Evolutionary conservation across 1,140 invertebrate species (phyloP).

Genomic region (Acromyrmex echinatior): DNA sequence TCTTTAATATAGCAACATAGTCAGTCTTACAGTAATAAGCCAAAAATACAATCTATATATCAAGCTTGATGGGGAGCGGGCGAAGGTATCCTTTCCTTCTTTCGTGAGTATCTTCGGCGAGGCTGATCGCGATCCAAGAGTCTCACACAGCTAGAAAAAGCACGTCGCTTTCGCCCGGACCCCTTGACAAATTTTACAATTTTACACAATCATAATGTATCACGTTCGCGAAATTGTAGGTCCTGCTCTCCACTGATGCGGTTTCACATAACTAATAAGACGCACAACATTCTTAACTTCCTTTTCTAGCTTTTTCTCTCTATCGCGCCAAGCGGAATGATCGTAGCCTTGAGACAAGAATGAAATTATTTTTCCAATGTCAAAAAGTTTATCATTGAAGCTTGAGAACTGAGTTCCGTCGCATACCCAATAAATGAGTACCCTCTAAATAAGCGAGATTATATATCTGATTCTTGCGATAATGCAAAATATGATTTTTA

Average conservation of each 20-base stretch:
- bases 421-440: not conserved
- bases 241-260: slow-evolving; percentile 55
- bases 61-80: slow-evolving; percentile 80
- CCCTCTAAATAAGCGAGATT: not conserved
- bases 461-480: not conserved
- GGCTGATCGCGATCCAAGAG: not conserved
- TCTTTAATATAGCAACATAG: slow-evolving; percentile 87
- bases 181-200: slow-evolving; percentile 83
- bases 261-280: slow-evolving; percentile 30
- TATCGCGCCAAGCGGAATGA: slow-evolving; percentile 60
- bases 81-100: slow-evolving; percentile 62
- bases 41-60: slow-evolving; percentile 86
- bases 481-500: slow-evolving; percentile 8
- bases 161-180: slow-evolving; percentile 73
- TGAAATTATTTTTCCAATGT: slow-evolving; percentile 9
- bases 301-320: slow-evolving; percentile 13
- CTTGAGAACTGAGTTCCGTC: slow-evolving; percentile 3
- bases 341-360: slow-evolving; percentile 35
- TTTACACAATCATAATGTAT: slow-evolving; percentile 82
- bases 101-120: slow-evolving; percentile 57
- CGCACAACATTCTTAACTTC: slow-evolving; percentile 19
- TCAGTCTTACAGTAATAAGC: slow-evolving; percentile 87
- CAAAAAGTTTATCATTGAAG: not conserved
- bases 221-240: slow-evolving; percentile 72
- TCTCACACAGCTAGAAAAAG: slow-evolving; percentile 47